These are phyloP conservation scores for Meriones psammophilus DNA, from an alignment of 2,797 vertebrate genomes.

Conservation along the genomic window DNA sequence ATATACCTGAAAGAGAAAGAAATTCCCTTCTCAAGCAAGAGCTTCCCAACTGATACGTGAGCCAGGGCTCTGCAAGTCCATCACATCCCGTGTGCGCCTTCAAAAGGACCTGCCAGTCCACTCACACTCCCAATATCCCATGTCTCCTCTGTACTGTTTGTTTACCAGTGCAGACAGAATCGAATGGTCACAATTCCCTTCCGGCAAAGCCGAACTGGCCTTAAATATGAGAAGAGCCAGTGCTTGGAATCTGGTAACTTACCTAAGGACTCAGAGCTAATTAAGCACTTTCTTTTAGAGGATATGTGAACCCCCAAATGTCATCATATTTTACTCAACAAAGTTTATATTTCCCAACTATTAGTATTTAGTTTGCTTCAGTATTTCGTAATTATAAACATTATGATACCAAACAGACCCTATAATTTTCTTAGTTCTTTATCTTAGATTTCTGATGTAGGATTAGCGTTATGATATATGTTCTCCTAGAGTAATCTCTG, in stretches of 20 bases:
- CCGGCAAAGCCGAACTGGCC: neutral
- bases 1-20: neutral
- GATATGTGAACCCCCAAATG: neutral
- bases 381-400: slow-evolving; percentile 41
- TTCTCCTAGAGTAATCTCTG: slow-evolving; percentile 15
- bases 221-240: neutral
- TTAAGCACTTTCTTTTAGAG: neutral
- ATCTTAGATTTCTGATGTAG: neutral
- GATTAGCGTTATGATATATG: neutral
- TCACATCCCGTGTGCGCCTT: neutral
- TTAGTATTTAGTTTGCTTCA: slow-evolving; percentile 15
- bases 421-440: slow-evolving; percentile 23
- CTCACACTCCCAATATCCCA: neutral
- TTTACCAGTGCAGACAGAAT: neutral
- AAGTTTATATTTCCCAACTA: neutral
- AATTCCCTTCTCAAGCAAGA: neutral
- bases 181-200: neutral
- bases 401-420: neutral
- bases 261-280: neutral
- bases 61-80: neutral
- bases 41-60: neutral
- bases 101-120: neutral
- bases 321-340: neutral
- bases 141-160: neutral
- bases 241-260: neutral